Base-by-base conservation (phyloP, 2,888 invertebrate species). In the Pachycephus smyrnensis region DNA sequence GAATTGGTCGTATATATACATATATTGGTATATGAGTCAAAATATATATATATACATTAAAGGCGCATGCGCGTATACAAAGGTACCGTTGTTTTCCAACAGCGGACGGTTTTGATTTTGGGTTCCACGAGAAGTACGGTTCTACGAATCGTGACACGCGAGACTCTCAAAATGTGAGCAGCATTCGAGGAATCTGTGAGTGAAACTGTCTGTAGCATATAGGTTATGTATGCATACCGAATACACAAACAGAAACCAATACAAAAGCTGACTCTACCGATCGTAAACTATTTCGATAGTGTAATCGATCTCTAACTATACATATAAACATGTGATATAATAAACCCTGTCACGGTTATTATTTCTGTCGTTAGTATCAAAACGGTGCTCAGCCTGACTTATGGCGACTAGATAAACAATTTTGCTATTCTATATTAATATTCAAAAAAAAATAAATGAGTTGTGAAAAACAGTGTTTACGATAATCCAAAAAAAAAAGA, bases 251-350 rank as follows among this genome's bases (percentile, higher is more conserved):
- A 40, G 0, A 40, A 15, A 40, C 37, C 37, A 40, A 40, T 40
- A 15, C 12, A 40, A 15, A 40, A 40, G 12, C 15, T 15, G 15
- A 40, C 37, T 36, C 15, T 3, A 9, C 75, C 79, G 82, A 83
- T 83, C 84, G 83, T 82, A 83, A 86, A 68, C 12, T 69, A 69
- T 69, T 69, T 69, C 69, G 69, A 69, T 83, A 83, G 82, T 83
- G 83, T 82, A 83, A 86, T 82, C 82, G 83, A 82, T 81, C 81
- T 81, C 80, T 15, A 15, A 40, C 37, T 40, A 4, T 40, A 4
- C 12, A 4, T 40, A 15, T 12, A 40, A 12, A 15, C 15, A 40
- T 79, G 82, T 75, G n/a, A 36, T 35, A 35, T 35, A 35, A 32
- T 73, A 32, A 31, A 15, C 15, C 73, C 73, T 15, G 35, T 73